Percentiles rank a stretch among this genome's conserved stretches.
These are phyloP conservation scores for Monomorium pharaonis DNA, from an alignment of 1,140 invertebrate genomes.

Conservation along the genomic window DNA sequence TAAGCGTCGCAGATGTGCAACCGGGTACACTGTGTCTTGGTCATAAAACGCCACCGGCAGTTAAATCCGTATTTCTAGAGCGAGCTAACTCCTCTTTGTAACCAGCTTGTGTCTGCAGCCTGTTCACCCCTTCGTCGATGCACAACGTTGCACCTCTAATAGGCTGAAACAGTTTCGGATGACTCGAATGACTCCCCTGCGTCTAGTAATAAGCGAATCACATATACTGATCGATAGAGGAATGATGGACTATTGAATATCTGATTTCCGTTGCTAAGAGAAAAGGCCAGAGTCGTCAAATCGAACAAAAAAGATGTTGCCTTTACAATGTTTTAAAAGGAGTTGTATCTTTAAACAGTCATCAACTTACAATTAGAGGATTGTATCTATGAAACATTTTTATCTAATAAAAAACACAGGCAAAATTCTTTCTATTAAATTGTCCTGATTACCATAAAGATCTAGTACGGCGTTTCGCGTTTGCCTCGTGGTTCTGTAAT, in stretches of 20 bases:
- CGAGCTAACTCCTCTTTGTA: slow-evolving; percentile 42
- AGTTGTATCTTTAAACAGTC: too few relatives aligned
- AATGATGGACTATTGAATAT: too few relatives aligned
- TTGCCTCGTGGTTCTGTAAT: not conserved
- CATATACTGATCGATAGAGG: too few relatives aligned
- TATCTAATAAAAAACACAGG: too few relatives aligned
- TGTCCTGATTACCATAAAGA: not conserved
- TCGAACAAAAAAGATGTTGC: too few relatives aligned
- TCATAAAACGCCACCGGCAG: slow-evolving; percentile 71
- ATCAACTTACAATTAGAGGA: too few relatives aligned
- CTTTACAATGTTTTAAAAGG: too few relatives aligned
- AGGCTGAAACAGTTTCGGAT: not conserved
- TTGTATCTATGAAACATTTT: too few relatives aligned
- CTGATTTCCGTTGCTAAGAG: too few relatives aligned
- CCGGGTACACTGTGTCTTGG: slow-evolving; percentile 67
- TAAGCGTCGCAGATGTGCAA: slow-evolving; percentile 63
- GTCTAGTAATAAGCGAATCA: too few relatives aligned
- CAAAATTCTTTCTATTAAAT: not conserved
- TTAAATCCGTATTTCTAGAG: slow-evolving; percentile 80
- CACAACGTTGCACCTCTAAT: not conserved
- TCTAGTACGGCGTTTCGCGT: not conserved
- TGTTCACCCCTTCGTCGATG: not conserved
- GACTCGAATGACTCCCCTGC: not conserved
- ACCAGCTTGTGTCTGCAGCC: slow-evolving; percentile 27
- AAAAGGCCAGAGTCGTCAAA: too few relatives aligned